Evolutionary conservation across 2,113 vertebrate genomes (phyloP).

Genomic region (Menura novaehollandiae): DNA sequence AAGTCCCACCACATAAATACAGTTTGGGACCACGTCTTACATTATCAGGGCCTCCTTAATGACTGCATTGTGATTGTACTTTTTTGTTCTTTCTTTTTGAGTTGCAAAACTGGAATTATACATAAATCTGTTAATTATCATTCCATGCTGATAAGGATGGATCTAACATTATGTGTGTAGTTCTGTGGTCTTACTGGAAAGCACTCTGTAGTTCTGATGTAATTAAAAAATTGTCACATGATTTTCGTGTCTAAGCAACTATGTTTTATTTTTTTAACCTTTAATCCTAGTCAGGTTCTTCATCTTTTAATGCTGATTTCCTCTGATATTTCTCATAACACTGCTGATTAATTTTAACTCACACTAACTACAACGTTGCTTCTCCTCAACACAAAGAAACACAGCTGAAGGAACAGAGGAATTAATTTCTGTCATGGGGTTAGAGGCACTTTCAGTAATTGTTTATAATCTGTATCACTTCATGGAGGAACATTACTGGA

Average conservation of each 20-base stretch:
- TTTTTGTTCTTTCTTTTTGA: background rate
- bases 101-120: background rate
- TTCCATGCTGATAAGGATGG: background rate
- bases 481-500: background rate
- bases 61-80: background rate
- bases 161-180: background rate
- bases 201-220: background rate
- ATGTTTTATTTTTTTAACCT: background rate
- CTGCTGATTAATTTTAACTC: background rate
- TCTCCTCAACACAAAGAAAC: background rate
- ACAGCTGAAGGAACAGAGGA: background rate
- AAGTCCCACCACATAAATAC: background rate
- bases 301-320: background rate
- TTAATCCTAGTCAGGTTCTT: background rate
- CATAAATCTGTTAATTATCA: background rate
- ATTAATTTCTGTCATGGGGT: background rate
- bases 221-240: conserved; percentile 13
- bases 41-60: background rate
- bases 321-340: background rate
- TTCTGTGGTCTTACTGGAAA: background rate
- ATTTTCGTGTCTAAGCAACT: background rate
- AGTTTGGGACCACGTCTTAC: background rate
- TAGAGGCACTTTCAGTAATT: background rate
- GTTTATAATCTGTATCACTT: background rate
- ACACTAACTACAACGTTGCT: background rate